These are phyloP conservation scores for Pediacus dermestoides DNA, from an alignment of 2,888 invertebrate genomes.

Conservation along the genomic window DNA sequence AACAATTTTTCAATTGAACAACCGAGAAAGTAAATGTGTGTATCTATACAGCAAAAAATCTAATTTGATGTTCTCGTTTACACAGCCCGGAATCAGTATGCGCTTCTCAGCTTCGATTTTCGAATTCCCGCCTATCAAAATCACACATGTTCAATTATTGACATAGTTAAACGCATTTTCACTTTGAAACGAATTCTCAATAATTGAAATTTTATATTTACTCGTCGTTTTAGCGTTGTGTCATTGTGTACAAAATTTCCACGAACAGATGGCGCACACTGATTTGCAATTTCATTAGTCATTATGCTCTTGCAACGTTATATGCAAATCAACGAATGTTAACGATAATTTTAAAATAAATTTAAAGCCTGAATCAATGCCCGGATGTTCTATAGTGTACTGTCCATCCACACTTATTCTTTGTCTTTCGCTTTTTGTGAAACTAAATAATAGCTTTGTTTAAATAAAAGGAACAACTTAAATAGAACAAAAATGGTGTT, in stretches of 20 bases:
- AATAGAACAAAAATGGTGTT: too few relatives aligned
- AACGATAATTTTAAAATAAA: too few relatives aligned
- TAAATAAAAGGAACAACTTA: too few relatives aligned
- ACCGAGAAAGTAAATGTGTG: too few relatives aligned
- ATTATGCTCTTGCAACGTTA: slow-evolving; percentile 28
- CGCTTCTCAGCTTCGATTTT: slow-evolving; percentile 13
- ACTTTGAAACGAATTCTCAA: slow-evolving; percentile 24
- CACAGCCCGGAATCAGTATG: slow-evolving; percentile 13
- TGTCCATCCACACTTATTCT: too few relatives aligned
- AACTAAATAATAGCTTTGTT: too few relatives aligned
- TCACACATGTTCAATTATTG: slow-evolving; percentile 24
- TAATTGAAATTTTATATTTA: slow-evolving; percentile 35
- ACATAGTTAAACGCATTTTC: slow-evolving; percentile 27
- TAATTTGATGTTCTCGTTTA: slow-evolving; percentile 12
- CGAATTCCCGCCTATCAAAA: slow-evolving; percentile 14
- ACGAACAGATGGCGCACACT: slow-evolving; percentile 29
- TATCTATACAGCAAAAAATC: too few relatives aligned
- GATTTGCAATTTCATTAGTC: slow-evolving; percentile 36
- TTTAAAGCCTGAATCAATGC: too few relatives aligned
- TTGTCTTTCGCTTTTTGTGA: too few relatives aligned
- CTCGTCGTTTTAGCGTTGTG: slow-evolving; percentile 22
- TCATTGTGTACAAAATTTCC: slow-evolving; percentile 16
- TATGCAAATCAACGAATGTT: too few relatives aligned
- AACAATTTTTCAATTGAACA: too few relatives aligned
- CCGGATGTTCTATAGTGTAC: too few relatives aligned